phyloP scores from a whole-genome alignment of 2,113 vertebrate species.

The Oryzias melastigma region DNA sequence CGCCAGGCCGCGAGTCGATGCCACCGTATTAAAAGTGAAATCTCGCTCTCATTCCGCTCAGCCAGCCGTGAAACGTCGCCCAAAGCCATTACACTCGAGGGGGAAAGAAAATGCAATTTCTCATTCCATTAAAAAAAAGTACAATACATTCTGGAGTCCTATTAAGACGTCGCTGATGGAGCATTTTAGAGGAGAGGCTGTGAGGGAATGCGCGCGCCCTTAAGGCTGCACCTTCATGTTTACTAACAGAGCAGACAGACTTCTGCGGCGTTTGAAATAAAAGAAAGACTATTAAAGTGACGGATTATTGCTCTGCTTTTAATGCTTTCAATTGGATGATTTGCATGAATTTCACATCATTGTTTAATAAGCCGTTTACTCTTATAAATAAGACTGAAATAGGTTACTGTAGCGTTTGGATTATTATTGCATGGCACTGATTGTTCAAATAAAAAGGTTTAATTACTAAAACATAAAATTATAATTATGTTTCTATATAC shows the following conservation, averaged over 20 bases:
- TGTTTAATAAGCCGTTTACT: constrained; percentile 89
- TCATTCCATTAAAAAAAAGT: constrained; percentile 95
- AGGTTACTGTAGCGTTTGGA: constrained; percentile 83
- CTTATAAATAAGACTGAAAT: constrained; percentile 91
- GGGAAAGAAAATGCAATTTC: constrained; percentile 96
- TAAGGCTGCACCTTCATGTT: constrained; percentile 63
- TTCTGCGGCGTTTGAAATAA: constrained; percentile 4
- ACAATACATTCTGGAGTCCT: constrained; percentile 92
- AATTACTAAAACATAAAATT: no score
- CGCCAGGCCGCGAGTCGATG: constrained; percentile 88
- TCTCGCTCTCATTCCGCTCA: constrained; percentile 95
- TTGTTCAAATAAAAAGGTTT: no score
- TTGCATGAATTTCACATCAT: constrained; percentile 94
- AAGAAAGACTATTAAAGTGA: constrained; percentile 86
- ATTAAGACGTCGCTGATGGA: constrained; percentile 98
- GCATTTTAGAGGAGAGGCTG: constrained; percentile 79
- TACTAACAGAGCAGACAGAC: constrained; percentile 72
- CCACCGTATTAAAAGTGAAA: constrained; percentile 92
- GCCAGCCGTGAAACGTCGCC: constrained; percentile 93
- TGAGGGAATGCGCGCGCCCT: constrained; percentile 59
- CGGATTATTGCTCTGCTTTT: constrained; percentile 90
- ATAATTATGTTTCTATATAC: no score
- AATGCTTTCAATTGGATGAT: constrained; percentile 87
- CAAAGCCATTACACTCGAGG: constrained; percentile 90
- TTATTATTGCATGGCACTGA: constrained; percentile 53